Evolutionary conservation across 2,888 invertebrate genomes (phyloP).

Genomic region (Lepidochrysops patricia): DNA sequence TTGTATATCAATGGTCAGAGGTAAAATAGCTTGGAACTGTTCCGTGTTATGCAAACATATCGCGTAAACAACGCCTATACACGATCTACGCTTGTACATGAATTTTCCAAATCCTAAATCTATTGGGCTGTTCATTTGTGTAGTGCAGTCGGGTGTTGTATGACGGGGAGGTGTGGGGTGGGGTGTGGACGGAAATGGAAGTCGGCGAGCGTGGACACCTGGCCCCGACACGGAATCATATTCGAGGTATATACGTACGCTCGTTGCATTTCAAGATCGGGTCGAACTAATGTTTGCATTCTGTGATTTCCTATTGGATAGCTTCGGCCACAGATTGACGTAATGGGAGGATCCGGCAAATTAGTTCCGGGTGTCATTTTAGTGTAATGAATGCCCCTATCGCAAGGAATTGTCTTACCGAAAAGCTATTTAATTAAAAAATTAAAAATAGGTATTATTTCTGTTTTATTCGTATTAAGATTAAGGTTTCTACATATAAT

Average conservation of each 20-base stretch:
- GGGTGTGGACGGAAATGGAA: conserved; percentile 43
- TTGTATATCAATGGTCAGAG: too few species aligned
- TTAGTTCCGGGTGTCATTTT: background rate
- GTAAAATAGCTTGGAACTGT: too few species aligned
- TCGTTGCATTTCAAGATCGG: background rate
- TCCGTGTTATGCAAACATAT: background rate
- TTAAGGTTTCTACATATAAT: too few species aligned
- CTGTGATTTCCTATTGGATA: conserved; percentile 14
- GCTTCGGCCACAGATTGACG: background rate
- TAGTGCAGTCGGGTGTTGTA: background rate
- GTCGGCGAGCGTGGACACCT: conserved; percentile 36
- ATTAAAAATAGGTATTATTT: too few species aligned
- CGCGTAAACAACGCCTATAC: background rate
- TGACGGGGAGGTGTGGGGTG: conserved; percentile 27
- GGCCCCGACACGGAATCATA: conserved; percentile 22
- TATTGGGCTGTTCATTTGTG: conserved; percentile 3
- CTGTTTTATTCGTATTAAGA: too few species aligned
- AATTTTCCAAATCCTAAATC: conserved; percentile 2
- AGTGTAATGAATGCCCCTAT: background rate
- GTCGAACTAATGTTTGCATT: background rate
- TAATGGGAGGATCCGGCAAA: background rate
- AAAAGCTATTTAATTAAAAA: too few species aligned
- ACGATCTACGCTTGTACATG: background rate
- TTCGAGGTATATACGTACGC: background rate
- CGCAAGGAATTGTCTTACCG: too few species aligned